phyloP scores from a whole-genome alignment of 2,888 invertebrate species.

The Zaprionus lineosus region DNA sequence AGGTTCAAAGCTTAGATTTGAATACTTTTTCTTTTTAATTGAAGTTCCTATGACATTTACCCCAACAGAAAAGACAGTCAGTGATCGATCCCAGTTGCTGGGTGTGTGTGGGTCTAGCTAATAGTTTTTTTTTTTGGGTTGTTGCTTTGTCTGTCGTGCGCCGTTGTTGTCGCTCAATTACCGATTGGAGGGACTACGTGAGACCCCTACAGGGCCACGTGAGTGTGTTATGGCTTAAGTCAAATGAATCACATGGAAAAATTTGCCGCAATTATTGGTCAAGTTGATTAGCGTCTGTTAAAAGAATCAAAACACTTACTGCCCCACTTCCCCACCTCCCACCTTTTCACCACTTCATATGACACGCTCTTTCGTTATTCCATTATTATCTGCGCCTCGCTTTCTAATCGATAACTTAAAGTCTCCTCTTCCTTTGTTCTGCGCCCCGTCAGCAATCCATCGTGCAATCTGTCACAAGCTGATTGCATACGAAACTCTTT shows the following conservation, averaged over 20 bases:
- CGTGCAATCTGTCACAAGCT: conserved; percentile 32
- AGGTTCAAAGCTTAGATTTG: too few species aligned
- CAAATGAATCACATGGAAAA: conserved; percentile 45
- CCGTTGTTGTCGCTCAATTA: conserved; percentile 53
- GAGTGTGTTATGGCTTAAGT: conserved; percentile 5
- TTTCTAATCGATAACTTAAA: too few species aligned
- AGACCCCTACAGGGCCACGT: conserved; percentile 17
- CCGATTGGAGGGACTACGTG: background rate
- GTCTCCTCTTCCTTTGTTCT: background rate
- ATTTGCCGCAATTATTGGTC: conserved; percentile 11
- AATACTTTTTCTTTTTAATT: too few species aligned
- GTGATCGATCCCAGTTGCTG: too few species aligned
- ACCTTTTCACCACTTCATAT: background rate
- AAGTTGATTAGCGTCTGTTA: conserved; percentile 29
- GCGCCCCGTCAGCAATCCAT: too few species aligned
- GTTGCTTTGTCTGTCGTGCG: conserved; percentile 21
- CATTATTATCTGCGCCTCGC: too few species aligned
- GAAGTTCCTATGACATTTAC: too few species aligned
- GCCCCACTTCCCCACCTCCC: too few species aligned
- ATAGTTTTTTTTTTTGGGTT: background rate
- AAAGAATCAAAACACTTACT: conserved; percentile 5
- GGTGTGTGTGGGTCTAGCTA: background rate
- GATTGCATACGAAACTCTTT: conserved; percentile 11
- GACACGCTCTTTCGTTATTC: background rate
- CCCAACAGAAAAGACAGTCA: too few species aligned